Percentiles rank a stretch among this genome's conserved stretches.
Evolutionary conservation across 2,797 vertebrate species (phyloP).

Genomic region (Ciconia nigra): DNA sequence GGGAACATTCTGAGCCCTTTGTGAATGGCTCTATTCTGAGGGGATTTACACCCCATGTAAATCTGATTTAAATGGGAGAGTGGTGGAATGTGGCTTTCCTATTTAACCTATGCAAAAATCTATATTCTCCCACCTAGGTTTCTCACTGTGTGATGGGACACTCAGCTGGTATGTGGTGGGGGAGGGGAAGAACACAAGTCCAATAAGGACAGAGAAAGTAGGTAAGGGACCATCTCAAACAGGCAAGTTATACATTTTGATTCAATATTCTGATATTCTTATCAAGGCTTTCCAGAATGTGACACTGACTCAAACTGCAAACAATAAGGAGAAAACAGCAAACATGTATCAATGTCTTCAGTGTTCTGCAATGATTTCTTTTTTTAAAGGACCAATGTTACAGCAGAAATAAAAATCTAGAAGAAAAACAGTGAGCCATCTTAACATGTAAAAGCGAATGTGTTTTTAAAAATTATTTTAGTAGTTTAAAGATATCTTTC

Average conservation of each 20-base stretch:
- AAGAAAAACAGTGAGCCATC: not conserved
- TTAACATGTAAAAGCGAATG: slow-evolving; percentile 4
- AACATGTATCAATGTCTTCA: slow-evolving; percentile 61
- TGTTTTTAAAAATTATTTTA: slow-evolving; percentile 16
- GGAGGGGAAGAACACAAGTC: slow-evolving; percentile 23
- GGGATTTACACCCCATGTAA: slow-evolving; percentile 66
- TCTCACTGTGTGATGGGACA: slow-evolving; percentile 38
- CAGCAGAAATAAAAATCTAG: slow-evolving; percentile 20
- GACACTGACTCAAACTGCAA: slow-evolving; percentile 62
- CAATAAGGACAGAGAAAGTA: slow-evolving; percentile 24
- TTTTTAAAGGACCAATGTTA: slow-evolving; percentile 20
- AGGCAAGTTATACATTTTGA: slow-evolving; percentile 62
- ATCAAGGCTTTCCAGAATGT: slow-evolving; percentile 72
- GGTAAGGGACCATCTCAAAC: slow-evolving; percentile 45
- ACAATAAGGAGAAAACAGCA: slow-evolving; percentile 67
- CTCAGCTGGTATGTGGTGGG: not conserved
- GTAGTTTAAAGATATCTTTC: slow-evolving; percentile 56
- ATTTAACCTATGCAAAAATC: slow-evolving; percentile 66
- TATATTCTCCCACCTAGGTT: slow-evolving; percentile 52
- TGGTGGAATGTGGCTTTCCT: slow-evolving; percentile 60
- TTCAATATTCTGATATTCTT: slow-evolving; percentile 73
- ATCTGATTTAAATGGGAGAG: slow-evolving; percentile 68
- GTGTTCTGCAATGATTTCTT: slow-evolving; percentile 16
- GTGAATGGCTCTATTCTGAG: slow-evolving; percentile 51
- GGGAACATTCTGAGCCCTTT: slow-evolving; percentile 47